Conservation (phyloP, 1,140 invertebrate genomes). For the Epicauta chinensis region DNA sequence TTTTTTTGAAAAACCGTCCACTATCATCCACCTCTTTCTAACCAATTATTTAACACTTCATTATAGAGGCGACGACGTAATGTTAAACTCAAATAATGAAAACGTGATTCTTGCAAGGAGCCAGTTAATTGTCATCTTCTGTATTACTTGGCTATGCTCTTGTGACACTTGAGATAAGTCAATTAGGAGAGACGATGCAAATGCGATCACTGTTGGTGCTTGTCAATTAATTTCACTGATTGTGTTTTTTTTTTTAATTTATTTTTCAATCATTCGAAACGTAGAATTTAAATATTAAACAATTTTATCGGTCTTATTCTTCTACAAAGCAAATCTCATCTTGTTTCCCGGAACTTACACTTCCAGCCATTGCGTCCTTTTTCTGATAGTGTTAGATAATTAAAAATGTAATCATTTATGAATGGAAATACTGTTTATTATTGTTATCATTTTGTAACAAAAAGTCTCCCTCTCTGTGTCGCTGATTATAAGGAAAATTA, state of each 20-base stretch:
- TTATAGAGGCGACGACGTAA: slow-evolving; percentile 1
- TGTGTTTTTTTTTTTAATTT: too few species aligned
- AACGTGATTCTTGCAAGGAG: slow-evolving; percentile 10
- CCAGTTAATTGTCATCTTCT: slow-evolving; percentile 22
- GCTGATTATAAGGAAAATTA: too few species aligned
- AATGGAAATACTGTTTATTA: slow-evolving; percentile 13
- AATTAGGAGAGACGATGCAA: slow-evolving; percentile 21
- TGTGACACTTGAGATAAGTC: slow-evolving; percentile 25
- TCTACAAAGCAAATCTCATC: slow-evolving; percentile 13
- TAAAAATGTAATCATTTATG: slow-evolving; percentile 10
- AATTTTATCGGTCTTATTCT: slow-evolving; percentile 6
- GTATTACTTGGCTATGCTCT: slow-evolving; percentile 11
- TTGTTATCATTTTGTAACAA: neutral
- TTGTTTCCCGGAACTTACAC: slow-evolving; percentile 15
- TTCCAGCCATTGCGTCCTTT: slow-evolving; percentile 8
- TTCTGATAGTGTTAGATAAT: slow-evolving; percentile 9
- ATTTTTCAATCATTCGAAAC: too few species aligned
- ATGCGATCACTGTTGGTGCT: slow-evolving; percentile 20
- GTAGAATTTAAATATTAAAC: too few species aligned
- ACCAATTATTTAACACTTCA: too few species aligned
- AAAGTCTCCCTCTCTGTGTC: too few species aligned
- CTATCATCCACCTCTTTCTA: too few species aligned
- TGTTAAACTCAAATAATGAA: slow-evolving; percentile 1
- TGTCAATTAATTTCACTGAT: neutral
- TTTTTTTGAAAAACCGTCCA: too few species aligned